Base-by-base conservation (phyloP, 2,113 vertebrate genomes). In the Neodontobutis hainanensis region DNA sequence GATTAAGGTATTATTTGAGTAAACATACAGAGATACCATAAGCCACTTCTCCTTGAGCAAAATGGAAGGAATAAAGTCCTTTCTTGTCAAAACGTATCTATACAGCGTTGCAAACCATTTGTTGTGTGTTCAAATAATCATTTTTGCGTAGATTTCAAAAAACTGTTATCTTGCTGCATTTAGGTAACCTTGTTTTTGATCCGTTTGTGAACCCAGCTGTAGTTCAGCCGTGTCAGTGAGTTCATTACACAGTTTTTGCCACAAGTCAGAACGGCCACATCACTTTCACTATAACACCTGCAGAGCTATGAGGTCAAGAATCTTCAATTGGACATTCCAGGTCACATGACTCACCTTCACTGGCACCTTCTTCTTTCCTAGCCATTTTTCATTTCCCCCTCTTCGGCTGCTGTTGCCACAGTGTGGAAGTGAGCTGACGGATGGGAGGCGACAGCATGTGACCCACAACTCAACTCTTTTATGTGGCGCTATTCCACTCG, bases 231-330 rank as follows among this genome's bases (percentile, higher is more conserved):
- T 4, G 16, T 6, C 48, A 19, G 43, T 12, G 56, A 58, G 49
- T 65, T 14, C n/a, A 36, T 7, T 65, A 62, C 59, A 58, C 70
- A 56, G 11, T 93, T 92, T 88, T 90, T 75, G 84, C 4, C 83
- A 15, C 73, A 82, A 92, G 91, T 93, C 88, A 89, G 85, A 90
- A 90, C 85, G 84, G 83, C 88, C 93, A 87, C 88, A 89, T 95
- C 86, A 82, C 88, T 95, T 96, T 92, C 93, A 92, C 92, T 89
- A 92, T 89, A 93, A 92, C 95, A 94, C 95, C 92, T 91, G 70
- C 34, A 75, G 87, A 85, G 81, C 83, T 38, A 36, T 7, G 38
- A 81, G 95, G 95, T 95, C 93, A 92, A 32, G 8, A 27, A 8
- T 32, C 8, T 80, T 87, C 71, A 74, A 76, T 82, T 75, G 80